Conservation (phyloP, 2,888 invertebrate genomes). For the Harpalus rubripes region DNA sequence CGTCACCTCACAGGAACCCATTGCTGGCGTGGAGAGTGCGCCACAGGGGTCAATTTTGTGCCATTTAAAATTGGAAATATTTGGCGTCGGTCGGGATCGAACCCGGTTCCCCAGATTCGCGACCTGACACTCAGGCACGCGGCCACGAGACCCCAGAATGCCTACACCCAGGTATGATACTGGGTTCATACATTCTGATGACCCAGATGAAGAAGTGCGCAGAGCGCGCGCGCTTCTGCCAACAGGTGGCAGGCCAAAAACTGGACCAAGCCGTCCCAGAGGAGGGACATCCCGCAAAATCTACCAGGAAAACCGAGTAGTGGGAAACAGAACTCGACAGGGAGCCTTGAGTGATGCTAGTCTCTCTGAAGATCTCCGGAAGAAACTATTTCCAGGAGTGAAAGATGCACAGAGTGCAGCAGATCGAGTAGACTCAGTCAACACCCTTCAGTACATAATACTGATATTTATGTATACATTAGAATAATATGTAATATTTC, state of each 20-base stretch:
- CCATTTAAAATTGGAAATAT: no score
- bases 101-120: no score
- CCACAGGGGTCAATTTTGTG: no score
- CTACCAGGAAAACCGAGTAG: neutral
- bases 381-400: conserved; percentile 18
- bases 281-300: neutral
- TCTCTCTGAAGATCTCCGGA: neutral
- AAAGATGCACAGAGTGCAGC: conserved; percentile 21
- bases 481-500: no score
- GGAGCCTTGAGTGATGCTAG: neutral
- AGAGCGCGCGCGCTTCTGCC: neutral
- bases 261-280: neutral
- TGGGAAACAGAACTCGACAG: neutral
- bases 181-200: neutral
- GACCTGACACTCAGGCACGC: no score
- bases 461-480: no score
- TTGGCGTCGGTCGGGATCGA: no score
- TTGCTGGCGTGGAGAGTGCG: no score
- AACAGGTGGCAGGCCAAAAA: neutral
- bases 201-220: neutral
- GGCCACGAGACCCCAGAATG: no score
- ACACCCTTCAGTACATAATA: no score
- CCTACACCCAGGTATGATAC: conserved; percentile 15
- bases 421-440: neutral
- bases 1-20: no score